phyloP scores from a whole-genome alignment of 2,113 vertebrate species.

The Saiga tatarica region DNA sequence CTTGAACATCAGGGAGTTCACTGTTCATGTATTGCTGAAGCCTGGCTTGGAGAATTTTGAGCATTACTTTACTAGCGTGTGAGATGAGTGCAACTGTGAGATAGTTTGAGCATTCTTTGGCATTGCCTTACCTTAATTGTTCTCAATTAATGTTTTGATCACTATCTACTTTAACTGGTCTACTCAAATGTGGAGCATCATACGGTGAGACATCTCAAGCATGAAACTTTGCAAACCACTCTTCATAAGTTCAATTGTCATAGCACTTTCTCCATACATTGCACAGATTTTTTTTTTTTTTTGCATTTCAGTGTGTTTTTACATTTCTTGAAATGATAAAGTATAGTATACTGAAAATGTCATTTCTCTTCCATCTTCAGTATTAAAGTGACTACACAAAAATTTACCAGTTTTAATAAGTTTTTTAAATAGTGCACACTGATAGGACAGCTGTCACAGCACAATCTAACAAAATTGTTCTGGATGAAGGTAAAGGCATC shows the following conservation, averaged over 20 bases:
- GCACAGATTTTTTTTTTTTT: background rate
- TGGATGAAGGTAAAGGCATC: background rate
- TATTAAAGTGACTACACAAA: background rate
- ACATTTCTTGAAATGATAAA: background rate
- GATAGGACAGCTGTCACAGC: background rate
- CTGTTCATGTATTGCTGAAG: too few relatives aligned
- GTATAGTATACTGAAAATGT: background rate
- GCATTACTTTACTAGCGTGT: too few relatives aligned
- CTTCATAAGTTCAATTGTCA: background rate
- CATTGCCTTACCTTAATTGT: background rate
- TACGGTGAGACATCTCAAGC: background rate
- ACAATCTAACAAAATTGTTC: background rate
- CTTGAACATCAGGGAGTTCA: too few relatives aligned
- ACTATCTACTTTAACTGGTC: background rate
- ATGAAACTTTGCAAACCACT: background rate
- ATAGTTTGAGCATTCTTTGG: too few relatives aligned
- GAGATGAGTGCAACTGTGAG: too few relatives aligned
- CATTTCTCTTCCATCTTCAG: background rate
- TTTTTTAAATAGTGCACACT: background rate
- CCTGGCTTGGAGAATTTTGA: too few relatives aligned
- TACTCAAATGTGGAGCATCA: background rate
- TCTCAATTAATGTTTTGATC: background rate
- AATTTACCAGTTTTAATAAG: background rate
- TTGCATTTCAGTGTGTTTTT: background rate
- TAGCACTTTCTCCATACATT: background rate